Evolutionary conservation across 1,140 invertebrate genomes (phyloP).

Genomic region (Colletes latitarsis): DNA sequence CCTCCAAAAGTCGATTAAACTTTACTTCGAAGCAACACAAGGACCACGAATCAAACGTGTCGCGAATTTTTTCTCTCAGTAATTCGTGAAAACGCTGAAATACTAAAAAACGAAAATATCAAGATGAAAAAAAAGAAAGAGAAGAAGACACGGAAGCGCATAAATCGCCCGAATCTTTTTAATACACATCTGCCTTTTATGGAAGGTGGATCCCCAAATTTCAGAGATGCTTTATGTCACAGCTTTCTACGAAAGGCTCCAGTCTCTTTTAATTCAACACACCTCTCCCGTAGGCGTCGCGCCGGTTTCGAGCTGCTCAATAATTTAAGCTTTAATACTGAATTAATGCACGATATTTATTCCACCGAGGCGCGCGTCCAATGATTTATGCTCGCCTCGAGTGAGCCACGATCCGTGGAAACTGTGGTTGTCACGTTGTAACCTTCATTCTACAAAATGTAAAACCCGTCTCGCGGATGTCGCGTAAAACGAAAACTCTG

Average conservation of each 20-base stretch:
- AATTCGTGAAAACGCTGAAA: too few relatives aligned
- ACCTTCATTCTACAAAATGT: neutral
- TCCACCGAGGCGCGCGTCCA: slow-evolving; percentile 43
- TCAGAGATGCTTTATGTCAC: slow-evolving; percentile 54
- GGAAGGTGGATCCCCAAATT: slow-evolving; percentile 7
- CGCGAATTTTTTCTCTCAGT: too few relatives aligned
- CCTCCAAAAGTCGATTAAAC: too few relatives aligned
- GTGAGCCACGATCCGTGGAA: slow-evolving; percentile 5
- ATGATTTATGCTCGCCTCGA: slow-evolving; percentile 61
- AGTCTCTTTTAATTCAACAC: slow-evolving; percentile 19
- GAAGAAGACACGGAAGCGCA: neutral
- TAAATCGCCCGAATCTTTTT: slow-evolving; percentile 1
- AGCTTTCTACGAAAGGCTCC: slow-evolving; percentile 55
- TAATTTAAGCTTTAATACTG: slow-evolving; percentile 72
- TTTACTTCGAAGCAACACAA: too few relatives aligned
- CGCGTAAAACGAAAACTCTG: neutral
- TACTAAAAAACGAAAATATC: too few relatives aligned
- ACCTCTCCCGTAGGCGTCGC: slow-evolving; percentile 61
- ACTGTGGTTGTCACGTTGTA: slow-evolving; percentile 2
- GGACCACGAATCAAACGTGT: too few relatives aligned
- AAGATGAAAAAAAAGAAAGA: neutral
- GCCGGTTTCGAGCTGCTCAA: slow-evolving; percentile 52
- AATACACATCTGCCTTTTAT: neutral
- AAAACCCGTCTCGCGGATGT: slow-evolving; percentile 14
- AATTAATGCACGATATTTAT: slow-evolving; percentile 72